A percentile compares a stretch with the other conserved stretches of the same genome.
phyloP scores from a whole-genome alignment of 2,113 vertebrate genomes.

The Candoia aspera region DNA sequence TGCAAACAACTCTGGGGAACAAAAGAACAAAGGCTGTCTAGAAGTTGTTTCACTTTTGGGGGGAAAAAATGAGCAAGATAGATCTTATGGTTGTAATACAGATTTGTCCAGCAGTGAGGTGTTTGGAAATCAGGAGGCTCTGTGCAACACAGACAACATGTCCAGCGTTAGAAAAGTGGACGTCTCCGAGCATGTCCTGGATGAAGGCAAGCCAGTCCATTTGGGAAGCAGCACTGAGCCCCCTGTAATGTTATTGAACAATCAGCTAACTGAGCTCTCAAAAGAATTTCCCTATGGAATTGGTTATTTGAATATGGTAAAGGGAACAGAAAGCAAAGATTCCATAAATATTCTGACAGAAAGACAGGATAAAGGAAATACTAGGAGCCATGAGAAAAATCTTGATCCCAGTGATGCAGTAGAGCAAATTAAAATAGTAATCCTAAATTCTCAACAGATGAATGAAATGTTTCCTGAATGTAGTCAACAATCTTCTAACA shows the following conservation, averaged over 20 bases:
- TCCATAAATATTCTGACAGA: background rate
- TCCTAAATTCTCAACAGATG: constrained; percentile 59
- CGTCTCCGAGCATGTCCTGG: background rate
- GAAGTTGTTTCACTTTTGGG: constrained; percentile 37
- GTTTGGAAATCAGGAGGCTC: constrained; percentile 20
- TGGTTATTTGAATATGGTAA: constrained; percentile 40
- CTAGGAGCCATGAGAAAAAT: constrained; percentile 28
- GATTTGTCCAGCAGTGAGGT: constrained; percentile 5
- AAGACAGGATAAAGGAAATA: constrained; percentile 24
- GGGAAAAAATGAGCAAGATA: background rate
- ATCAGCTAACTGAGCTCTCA: constrained; percentile 75
- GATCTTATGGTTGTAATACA: background rate
- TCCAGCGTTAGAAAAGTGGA: background rate
- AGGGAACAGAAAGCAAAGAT: constrained; percentile 29
- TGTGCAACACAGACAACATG: constrained; percentile 18
- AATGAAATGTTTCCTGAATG: constrained; percentile 61
- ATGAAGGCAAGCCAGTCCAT: background rate
- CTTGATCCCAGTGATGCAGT: constrained; percentile 19
- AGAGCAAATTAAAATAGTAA: constrained; percentile 57
- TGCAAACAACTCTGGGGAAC: constrained; percentile 19
- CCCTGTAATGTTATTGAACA: constrained; percentile 46
- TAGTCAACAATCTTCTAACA: background rate
- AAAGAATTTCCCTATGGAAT: constrained; percentile 78
- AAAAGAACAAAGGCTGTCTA: background rate
- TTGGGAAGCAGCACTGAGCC: background rate